Evolutionary conservation across 2,888 invertebrate species (phyloP).

Genomic region (Argynnis bischoffii): DNA sequence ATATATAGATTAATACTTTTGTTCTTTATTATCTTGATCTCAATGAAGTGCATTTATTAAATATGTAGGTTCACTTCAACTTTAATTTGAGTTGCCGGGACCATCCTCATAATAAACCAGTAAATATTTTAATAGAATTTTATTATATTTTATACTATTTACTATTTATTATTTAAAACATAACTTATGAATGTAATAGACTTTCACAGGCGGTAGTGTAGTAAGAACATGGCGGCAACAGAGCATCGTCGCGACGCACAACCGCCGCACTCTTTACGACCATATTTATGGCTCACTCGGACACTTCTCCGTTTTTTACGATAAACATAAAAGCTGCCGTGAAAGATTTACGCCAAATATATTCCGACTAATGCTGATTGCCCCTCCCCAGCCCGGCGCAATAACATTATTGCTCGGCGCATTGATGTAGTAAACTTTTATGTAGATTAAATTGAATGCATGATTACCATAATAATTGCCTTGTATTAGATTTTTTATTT

Average conservation of each 20-base stretch:
- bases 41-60: no score
- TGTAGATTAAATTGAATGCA: constrained; percentile 34
- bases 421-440: constrained; percentile 32
- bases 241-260: constrained; percentile 15
- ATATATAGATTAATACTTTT: no score
- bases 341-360: constrained; percentile 80
- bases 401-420: constrained; percentile 41
- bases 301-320: constrained; percentile 79
- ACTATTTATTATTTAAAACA: no score
- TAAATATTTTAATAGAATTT: no score
- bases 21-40: no score
- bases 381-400: constrained; percentile 43
- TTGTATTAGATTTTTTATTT: not conserved
- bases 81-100: no score
- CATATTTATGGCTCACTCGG: constrained; percentile 73
- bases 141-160: no score
- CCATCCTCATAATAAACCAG: no score
- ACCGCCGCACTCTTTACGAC: constrained; percentile 61
- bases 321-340: constrained; percentile 80
- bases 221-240: not conserved
- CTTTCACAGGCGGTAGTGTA: no score
- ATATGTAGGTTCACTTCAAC: no score
- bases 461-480: constrained; percentile 3
- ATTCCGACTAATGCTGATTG: constrained; percentile 79
- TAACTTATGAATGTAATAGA: not conserved